Base-by-base conservation (phyloP, 2,888 invertebrate species). In the Rosalia funebris region DNA sequence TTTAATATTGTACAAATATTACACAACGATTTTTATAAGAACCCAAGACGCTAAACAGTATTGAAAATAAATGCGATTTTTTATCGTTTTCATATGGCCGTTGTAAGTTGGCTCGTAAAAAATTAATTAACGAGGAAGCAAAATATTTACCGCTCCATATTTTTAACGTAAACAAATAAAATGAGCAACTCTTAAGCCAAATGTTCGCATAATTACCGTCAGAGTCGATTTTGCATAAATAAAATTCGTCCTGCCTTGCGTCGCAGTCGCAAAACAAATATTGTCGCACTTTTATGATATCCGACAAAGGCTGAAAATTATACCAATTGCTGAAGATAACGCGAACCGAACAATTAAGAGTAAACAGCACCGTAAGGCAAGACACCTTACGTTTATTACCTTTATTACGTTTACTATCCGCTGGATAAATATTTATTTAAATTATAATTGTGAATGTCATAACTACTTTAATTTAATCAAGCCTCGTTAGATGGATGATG, bases 381-480 rank as follows among this genome's bases (percentile, higher is more conserved):
- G 11, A 34, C 25, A 10, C 25, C 46, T 34, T 47, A 9, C n/a
- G n/a, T n/a, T n/a, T n/a, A n/a, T n/a, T n/a, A 25, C 47, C 14
- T 34, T 47, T 34, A 34, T 17, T 47, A 17, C 47, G 34, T 47
- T 47, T 17, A 16, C 47, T 2, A 16, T 15, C 16, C 31, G 31
- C 10, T 46, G 9, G 10, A 47, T 34, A 47, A 47, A 47, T 47
- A 47, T 47, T 47, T 47, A 47, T 34, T 34, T n/a, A 34, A 47
- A 34, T 17, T 32, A 47, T 34, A 17, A 47, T 34, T 16, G 17
- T 5, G 34, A 36, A n/a, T 16, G 32, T 15, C 31, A 47, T 47
- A 47, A 47, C 47, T 47, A 34, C 34, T 47, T 47, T 34, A 47
- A 39, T 41, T 52, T 52, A 25, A 31, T 52, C 39, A 41, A 20